Evolutionary conservation across 2,797 vertebrate species (phyloP).

Genomic region (Moxostoma hubbsi): DNA sequence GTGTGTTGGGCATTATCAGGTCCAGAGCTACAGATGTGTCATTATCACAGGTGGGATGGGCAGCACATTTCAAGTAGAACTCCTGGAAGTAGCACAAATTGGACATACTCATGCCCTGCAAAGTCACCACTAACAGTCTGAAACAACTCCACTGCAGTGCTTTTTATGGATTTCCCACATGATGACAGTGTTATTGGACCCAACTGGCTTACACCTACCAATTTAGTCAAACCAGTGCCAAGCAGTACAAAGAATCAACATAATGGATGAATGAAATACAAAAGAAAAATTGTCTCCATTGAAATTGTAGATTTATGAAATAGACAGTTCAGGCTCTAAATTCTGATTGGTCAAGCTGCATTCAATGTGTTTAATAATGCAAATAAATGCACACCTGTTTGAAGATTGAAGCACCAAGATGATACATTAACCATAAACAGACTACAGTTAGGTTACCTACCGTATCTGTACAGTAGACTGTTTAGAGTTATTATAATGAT

Average conservation of each 20-base stretch:
- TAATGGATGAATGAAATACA: neutral
- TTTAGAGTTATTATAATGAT: neutral
- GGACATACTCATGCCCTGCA: neutral
- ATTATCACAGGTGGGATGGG: constrained; percentile 85
- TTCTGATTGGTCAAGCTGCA: neutral
- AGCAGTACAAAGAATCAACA: neutral
- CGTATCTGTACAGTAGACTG: no score
- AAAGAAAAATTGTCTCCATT: neutral
- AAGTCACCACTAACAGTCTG: neutral
- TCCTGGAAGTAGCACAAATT: constrained; percentile 78
- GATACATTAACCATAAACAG: neutral
- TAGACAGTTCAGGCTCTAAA: no score
- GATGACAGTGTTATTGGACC: neutral
- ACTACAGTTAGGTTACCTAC: neutral
- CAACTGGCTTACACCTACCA: constrained; percentile 4
- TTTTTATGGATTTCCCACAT: constrained; percentile 16
- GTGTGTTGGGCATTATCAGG: constrained; percentile 84
- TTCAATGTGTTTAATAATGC: neutral
- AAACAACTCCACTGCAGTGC: neutral
- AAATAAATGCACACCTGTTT: constrained; percentile 6
- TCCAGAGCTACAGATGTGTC: constrained; percentile 88
- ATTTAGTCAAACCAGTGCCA: neutral
- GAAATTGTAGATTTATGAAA: constrained; percentile 16
- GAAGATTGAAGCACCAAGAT: no score
- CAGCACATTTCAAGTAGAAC: constrained; percentile 93